Percentiles rank a stretch among this genome's conserved stretches.
Conservation (phyloP, 2,888 invertebrate species). For the Pherbina coryleti region DNA sequence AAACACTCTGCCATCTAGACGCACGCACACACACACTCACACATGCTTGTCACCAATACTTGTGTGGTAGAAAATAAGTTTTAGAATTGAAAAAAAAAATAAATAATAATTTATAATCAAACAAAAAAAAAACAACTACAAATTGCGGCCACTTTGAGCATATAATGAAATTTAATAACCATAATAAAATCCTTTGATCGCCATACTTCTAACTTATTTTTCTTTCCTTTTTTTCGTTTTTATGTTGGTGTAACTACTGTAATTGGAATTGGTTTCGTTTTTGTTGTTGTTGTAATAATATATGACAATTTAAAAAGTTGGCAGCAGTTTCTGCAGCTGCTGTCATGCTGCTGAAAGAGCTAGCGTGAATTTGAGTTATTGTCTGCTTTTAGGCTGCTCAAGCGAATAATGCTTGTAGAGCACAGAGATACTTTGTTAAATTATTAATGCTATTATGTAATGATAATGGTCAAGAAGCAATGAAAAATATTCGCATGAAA, state of each 20-base stretch:
- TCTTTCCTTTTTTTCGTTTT: background rate
- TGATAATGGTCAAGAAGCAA: too few species aligned
- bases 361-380: conserved; percentile 32
- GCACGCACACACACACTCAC: background rate
- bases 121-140: conserved; percentile 1
- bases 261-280: conserved; percentile 5
- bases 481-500: too few species aligned
- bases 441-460: too few species aligned
- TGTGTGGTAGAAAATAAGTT: background rate
- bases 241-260: background rate
- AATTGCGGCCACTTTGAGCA: conserved; percentile 36
- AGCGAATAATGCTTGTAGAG: too few species aligned
- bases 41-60: background rate
- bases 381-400: conserved; percentile 15
- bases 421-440: too few species aligned
- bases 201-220: background rate
- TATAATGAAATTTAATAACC: conserved; percentile 40
- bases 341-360: background rate
- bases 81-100: background rate
- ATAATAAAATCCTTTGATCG: conserved; percentile 18
- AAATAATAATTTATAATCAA: background rate
- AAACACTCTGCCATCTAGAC: background rate
- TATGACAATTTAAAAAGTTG: conserved; percentile 26
- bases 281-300: conserved; percentile 23
- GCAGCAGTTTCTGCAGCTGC: conserved; percentile 25